phyloP scores from a whole-genome alignment of 2,888 invertebrate species.

The Pristionchus entomophagus region DNA sequence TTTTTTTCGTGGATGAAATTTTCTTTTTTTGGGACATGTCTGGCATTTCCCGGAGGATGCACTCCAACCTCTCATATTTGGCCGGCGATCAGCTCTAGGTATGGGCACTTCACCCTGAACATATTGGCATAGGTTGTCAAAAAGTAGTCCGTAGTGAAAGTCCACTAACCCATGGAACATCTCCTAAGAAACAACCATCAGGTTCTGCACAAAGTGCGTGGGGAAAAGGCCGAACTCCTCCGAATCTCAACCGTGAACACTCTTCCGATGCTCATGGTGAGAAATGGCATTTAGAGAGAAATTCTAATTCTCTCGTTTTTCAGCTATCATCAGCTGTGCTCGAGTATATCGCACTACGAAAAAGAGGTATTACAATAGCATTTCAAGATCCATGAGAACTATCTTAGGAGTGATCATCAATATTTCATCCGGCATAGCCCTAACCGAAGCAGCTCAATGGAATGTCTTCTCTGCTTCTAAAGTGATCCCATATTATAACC shows the following conservation, averaged over 20 bases:
- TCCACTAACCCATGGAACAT: too few species aligned
- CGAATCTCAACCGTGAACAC: not conserved
- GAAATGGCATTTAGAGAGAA: too few species aligned
- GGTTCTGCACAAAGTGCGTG: not conserved
- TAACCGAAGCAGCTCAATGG: not conserved
- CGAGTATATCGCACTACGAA: not conserved
- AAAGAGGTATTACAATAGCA: not conserved
- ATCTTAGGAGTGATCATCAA: not conserved
- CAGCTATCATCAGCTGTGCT: not conserved
- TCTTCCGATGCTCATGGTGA: not conserved
- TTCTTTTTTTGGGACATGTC: too few species aligned
- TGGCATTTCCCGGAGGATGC: too few species aligned
- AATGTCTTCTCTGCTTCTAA: not conserved
- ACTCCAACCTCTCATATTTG: too few species aligned
- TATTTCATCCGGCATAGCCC: not conserved
- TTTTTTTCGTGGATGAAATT: too few species aligned
- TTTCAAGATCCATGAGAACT: not conserved
- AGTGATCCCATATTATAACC: not conserved
- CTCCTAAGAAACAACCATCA: too few species aligned
- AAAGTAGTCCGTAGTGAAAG: too few species aligned
- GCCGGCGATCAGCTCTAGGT: too few species aligned
- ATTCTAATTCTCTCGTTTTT: not conserved
- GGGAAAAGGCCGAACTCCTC: not conserved
- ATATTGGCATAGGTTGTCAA: too few species aligned
- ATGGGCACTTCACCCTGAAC: too few species aligned